phyloP scores from a whole-genome alignment of 2,113 vertebrate genomes.

The Podilymbus podiceps region DNA sequence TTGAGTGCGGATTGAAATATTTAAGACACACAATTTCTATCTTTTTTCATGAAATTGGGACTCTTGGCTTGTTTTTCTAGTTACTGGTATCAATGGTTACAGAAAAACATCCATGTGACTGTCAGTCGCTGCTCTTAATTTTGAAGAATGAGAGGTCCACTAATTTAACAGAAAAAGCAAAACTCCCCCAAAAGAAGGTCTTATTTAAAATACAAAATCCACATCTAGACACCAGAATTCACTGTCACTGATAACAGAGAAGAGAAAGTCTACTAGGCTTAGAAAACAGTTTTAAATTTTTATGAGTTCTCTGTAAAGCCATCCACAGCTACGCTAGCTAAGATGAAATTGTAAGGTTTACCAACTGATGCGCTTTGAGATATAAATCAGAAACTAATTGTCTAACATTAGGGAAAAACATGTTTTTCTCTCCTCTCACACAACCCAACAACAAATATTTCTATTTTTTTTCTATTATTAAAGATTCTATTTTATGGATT shows the following conservation, averaged over 20 bases:
- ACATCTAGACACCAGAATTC: not conserved
- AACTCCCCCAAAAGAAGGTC: not conserved
- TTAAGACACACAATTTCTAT: not conserved
- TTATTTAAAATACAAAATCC: not conserved
- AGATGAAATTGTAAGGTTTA: constrained; percentile 30
- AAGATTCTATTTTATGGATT: too few species aligned
- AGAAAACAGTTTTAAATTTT: constrained; percentile 32
- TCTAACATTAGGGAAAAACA: not conserved
- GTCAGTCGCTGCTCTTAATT: not conserved
- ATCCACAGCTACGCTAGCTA: not conserved
- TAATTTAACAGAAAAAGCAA: not conserved
- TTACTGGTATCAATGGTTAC: not conserved
- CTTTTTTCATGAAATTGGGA: not conserved
- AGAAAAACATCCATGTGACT: not conserved
- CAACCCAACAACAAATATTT: not conserved
- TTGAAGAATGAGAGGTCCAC: not conserved
- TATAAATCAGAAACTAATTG: constrained; percentile 53
- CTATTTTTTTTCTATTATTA: not conserved
- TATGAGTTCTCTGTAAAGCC: constrained; percentile 15
- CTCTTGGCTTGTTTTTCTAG: not conserved
- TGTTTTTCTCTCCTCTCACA: not conserved
- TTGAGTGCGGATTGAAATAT: not conserved
- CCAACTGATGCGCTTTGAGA: not conserved
- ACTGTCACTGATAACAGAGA: not conserved
- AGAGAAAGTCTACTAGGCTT: not conserved